Evolutionary conservation across 2,113 vertebrate genomes (phyloP).

Genomic region (Zootoca vivipara): DNA sequence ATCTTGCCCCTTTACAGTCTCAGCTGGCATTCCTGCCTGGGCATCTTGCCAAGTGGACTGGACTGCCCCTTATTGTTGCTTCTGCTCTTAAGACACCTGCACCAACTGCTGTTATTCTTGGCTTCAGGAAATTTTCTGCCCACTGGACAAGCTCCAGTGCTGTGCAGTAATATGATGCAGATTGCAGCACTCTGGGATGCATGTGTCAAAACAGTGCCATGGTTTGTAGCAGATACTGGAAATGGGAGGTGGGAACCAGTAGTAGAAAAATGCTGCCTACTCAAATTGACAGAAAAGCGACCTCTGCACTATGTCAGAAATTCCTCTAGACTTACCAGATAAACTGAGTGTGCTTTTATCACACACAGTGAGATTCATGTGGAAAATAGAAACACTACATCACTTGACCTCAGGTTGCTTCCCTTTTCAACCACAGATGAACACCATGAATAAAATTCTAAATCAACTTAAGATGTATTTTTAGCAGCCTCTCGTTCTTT

Average conservation of each 20-base stretch:
- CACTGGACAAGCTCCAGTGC: slow-evolving; percentile 86
- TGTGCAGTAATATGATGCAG: slow-evolving; percentile 91
- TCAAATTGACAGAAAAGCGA: slow-evolving; percentile 84
- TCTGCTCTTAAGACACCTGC: slow-evolving; percentile 74
- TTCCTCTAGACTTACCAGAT: slow-evolving; percentile 86
- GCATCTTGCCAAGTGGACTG: slow-evolving; percentile 65
- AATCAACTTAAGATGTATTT: slow-evolving; percentile 81
- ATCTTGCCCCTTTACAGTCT: slow-evolving; percentile 63
- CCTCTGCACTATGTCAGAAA: slow-evolving; percentile 88
- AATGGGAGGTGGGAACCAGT: slow-evolving; percentile 55
- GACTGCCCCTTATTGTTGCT: slow-evolving; percentile 77
- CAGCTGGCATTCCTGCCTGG: slow-evolving; percentile 75
- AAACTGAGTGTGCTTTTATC: slow-evolving; percentile 79
- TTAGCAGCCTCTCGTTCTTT: slow-evolving; percentile 58
- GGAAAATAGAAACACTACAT: slow-evolving; percentile 92
- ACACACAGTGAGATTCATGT: slow-evolving; percentile 77
- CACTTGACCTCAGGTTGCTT: slow-evolving; percentile 87
- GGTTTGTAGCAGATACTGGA: slow-evolving; percentile 55
- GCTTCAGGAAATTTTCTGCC: slow-evolving; percentile 83
- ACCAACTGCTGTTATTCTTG: slow-evolving; percentile 78
- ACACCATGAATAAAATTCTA: slow-evolving; percentile 80
- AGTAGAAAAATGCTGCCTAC: slow-evolving; percentile 79
- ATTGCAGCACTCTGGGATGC: slow-evolving; percentile 79
- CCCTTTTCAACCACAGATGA: slow-evolving; percentile 81
- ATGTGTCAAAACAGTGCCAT: slow-evolving; percentile 84